A percentile compares a stretch with the other conserved stretches of the same genome.
Evolutionary conservation across 2,113 vertebrate genomes (phyloP).

Genomic region (Hippoglossus stenolepis): DNA sequence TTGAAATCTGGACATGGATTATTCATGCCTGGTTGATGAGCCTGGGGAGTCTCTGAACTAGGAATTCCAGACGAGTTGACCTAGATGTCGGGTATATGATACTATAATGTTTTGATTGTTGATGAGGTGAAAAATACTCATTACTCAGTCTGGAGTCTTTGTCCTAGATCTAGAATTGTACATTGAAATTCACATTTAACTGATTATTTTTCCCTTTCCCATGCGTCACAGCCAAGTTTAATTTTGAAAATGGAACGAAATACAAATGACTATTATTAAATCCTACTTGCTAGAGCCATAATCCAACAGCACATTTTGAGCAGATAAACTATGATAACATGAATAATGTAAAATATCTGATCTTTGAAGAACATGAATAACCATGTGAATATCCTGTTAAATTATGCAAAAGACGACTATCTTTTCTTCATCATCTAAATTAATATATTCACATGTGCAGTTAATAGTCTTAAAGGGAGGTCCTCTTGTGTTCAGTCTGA

Average conservation of each 20-base stretch:
- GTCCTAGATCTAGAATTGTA: neutral
- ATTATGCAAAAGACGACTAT: neutral
- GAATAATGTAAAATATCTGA: neutral
- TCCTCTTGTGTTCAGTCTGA: too few species aligned
- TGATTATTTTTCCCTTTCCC: neutral
- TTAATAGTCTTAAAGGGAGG: too few species aligned
- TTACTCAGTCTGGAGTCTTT: neutral
- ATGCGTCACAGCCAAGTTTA: neutral
- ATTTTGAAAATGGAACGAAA: neutral
- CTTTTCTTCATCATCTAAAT: neutral
- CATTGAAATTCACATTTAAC: neutral
- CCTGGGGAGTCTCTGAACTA: constrained; percentile 64
- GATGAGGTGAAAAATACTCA: neutral
- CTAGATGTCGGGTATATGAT: constrained; percentile 49
- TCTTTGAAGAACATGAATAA: neutral
- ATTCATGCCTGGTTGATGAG: constrained; percentile 75
- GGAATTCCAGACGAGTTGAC: constrained; percentile 69
- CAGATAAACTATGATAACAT: neutral
- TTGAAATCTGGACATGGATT: constrained; percentile 77
- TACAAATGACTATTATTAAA: neutral
- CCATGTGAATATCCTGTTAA: neutral
- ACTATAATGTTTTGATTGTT: constrained; percentile 26
- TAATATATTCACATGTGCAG: too few species aligned
- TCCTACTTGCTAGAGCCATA: neutral
- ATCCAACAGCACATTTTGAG: neutral